phyloP scores from a whole-genome alignment of 2,888 invertebrate genomes.

The Coenonympha arcania region DNA sequence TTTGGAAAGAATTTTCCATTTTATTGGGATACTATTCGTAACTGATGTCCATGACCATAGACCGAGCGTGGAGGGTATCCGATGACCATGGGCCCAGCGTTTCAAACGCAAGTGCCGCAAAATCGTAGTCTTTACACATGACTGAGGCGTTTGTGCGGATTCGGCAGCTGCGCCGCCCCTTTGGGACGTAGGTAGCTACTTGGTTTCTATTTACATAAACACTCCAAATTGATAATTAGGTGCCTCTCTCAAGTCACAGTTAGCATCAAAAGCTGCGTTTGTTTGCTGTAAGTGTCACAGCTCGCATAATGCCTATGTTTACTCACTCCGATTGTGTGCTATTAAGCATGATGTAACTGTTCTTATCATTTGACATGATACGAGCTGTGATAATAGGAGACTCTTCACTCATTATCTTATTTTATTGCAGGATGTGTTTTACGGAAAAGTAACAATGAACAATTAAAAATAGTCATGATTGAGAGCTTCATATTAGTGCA shows the following conservation, averaged over 20 bases:
- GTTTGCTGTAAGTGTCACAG: constrained; percentile 47
- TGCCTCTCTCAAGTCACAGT: background rate
- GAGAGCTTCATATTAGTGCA: too few relatives aligned
- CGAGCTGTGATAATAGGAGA: constrained; percentile 29
- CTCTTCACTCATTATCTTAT: background rate
- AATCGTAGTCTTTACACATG: too few relatives aligned
- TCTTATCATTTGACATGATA: constrained; percentile 29
- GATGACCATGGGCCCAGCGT: too few relatives aligned
- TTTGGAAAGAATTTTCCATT: too few relatives aligned
- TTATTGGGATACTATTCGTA: too few relatives aligned
- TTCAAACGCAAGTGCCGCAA: too few relatives aligned
- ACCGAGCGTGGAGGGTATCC: too few relatives aligned
- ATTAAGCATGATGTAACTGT: constrained; percentile 49
- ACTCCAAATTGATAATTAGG: constrained; percentile 1
- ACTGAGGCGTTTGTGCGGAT: too few relatives aligned
- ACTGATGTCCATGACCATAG: too few relatives aligned
- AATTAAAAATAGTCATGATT: background rate
- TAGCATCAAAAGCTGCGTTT: constrained; percentile 37
- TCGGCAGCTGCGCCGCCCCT: too few relatives aligned
- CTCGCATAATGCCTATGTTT: constrained; percentile 47
- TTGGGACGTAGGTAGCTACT: too few relatives aligned
- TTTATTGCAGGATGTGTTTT: background rate
- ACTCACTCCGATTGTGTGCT: constrained; percentile 47
- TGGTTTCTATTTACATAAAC: constrained; percentile 1
- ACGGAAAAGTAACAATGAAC: background rate